Conservation (phyloP, 2,113 vertebrate species). For the Varanus komodoensis region DNA sequence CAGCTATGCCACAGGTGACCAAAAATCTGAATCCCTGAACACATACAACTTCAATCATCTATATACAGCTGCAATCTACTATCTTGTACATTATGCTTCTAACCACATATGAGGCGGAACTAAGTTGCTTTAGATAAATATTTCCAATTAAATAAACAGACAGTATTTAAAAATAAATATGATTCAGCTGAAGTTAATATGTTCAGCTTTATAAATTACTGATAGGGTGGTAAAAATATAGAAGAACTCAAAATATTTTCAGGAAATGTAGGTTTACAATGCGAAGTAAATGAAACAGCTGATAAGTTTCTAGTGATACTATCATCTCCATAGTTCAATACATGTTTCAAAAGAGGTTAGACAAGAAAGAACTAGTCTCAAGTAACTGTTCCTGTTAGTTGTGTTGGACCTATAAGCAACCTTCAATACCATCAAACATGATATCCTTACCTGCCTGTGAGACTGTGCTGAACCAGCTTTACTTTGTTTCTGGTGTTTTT, state of each 20-base stretch:
- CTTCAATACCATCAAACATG: too few relatives aligned
- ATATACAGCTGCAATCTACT: background rate
- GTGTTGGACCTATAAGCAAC: too few relatives aligned
- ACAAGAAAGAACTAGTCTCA: too few relatives aligned
- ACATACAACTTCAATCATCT: background rate
- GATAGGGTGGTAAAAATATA: conserved; percentile 11
- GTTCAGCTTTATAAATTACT: background rate
- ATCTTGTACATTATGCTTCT: background rate
- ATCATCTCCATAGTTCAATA: background rate
- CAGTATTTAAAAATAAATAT: background rate
- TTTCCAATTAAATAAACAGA: background rate
- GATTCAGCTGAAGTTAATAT: conserved; percentile 4
- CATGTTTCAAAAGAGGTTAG: background rate
- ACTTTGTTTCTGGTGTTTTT: too few relatives aligned
- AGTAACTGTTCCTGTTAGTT: too few relatives aligned
- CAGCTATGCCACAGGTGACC: background rate
- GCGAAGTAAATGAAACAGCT: background rate
- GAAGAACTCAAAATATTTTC: background rate
- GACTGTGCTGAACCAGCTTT: too few relatives aligned
- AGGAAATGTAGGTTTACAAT: background rate
- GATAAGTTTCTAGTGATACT: background rate
- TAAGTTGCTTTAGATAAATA: background rate
- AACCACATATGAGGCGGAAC: background rate
- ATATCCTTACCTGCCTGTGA: too few relatives aligned
- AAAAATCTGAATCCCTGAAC: background rate